phyloP scores from a whole-genome alignment of 2,113 vertebrate species.

The Albula goreensis region DNA sequence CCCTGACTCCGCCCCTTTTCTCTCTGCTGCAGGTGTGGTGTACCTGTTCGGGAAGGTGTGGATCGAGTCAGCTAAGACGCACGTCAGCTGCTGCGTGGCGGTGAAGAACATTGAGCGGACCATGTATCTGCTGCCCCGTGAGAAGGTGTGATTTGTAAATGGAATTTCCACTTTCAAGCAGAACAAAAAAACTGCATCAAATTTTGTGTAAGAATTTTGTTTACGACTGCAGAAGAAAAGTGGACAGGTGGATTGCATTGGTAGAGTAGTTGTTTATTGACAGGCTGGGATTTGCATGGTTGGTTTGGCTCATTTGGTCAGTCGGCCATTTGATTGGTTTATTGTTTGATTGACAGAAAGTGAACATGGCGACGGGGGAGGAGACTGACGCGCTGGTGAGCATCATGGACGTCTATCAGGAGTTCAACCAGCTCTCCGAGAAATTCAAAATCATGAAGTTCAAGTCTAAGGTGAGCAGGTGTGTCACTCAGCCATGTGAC shows the following conservation, averaged over 20 bases:
- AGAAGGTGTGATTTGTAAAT: slow-evolving; percentile 72
- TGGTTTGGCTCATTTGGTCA: no score
- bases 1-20: no score
- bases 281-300: no score
- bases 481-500: neutral
- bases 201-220: no score
- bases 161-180: no score
- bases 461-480: slow-evolving; percentile 86
- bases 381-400: slow-evolving; percentile 73
- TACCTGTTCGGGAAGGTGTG: slow-evolving; percentile 97
- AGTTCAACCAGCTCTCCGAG: slow-evolving; percentile 86
- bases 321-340: neutral
- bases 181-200: no score
- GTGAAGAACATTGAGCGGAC: slow-evolving; percentile 93
- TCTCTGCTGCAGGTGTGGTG: slow-evolving; percentile 77
- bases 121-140: slow-evolving; percentile 88
- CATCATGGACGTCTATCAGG: slow-evolving; percentile 92
- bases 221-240: no score
- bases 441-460: slow-evolving; percentile 98
- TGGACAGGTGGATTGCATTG: no score
- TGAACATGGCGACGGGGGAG: slow-evolving; percentile 74
- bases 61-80: slow-evolving; percentile 82
- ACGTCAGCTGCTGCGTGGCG: slow-evolving; percentile 91
- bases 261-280: no score
- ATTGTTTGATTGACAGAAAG: slow-evolving; percentile 70